Evolutionary conservation across 2,888 invertebrate genomes (phyloP).

Genomic region (Taenaris catops): DNA sequence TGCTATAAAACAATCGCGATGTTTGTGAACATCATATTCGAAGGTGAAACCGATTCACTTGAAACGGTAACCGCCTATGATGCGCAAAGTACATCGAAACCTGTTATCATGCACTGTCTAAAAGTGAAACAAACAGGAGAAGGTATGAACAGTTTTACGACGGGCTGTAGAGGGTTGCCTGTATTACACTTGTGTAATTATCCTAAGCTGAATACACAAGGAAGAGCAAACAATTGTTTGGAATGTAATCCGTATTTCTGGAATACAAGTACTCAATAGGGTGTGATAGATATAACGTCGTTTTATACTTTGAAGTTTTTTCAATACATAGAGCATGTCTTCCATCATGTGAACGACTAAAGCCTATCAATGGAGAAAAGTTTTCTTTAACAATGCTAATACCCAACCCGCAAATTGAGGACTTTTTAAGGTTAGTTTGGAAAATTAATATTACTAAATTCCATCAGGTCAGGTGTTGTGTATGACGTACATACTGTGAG

Average conservation of each 20-base stretch:
- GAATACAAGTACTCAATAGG: too few species aligned
- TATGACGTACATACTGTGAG: too few species aligned
- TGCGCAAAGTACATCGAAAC: slow-evolving; percentile 37
- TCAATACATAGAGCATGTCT: too few species aligned
- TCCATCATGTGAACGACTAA: too few species aligned
- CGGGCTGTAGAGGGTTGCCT: slow-evolving; percentile 50
- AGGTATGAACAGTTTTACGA: slow-evolving; percentile 44
- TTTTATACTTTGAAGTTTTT: too few species aligned
- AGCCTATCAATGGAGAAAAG: too few species aligned
- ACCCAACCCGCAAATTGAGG: too few species aligned
- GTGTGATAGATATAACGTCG: too few species aligned
- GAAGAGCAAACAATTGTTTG: slow-evolving; percentile 51
- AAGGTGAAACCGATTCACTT: slow-evolving; percentile 56
- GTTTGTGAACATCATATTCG: slow-evolving; percentile 23
- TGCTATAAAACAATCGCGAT: slow-evolving; percentile 12
- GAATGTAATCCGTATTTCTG: slow-evolving; percentile 52
- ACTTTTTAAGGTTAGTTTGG: too few species aligned
- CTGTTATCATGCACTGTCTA: slow-evolving; percentile 31
- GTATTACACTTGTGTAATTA: slow-evolving; percentile 71
- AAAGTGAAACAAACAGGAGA: slow-evolving; percentile 25
- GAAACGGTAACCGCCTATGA: slow-evolving; percentile 29
- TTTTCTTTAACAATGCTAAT: too few species aligned
- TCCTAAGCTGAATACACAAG: slow-evolving; percentile 66
- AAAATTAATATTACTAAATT: too few species aligned
- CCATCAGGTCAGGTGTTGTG: too few species aligned